These are phyloP conservation scores for Limosa lapponica DNA, from an alignment of 2,797 vertebrate genomes.

Conservation along the genomic window DNA sequence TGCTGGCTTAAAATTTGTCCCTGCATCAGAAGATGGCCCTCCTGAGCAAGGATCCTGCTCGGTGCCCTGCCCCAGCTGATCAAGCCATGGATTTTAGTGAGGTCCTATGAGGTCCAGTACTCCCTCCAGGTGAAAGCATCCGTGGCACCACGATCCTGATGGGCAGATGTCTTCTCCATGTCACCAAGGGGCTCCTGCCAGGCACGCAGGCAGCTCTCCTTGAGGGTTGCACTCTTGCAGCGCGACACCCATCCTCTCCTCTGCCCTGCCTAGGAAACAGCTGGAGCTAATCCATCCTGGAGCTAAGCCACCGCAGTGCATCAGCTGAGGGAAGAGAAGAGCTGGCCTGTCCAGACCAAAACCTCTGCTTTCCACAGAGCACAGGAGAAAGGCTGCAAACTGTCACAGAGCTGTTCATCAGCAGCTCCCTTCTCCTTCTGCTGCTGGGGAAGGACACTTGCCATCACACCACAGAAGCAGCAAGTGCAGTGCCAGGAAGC, in stretches of 20 bases:
- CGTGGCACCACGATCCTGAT: background rate
- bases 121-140: background rate
- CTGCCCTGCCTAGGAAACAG: background rate
- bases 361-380: fast-evolving
- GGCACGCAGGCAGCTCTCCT: background rate
- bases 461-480: background rate
- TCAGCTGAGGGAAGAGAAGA: background rate
- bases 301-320: background rate
- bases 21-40: background rate
- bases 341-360: background rate
- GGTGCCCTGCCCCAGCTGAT: background rate
- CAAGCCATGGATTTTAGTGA: background rate
- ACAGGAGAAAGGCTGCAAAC: background rate
- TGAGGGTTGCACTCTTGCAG: fast-evolving
- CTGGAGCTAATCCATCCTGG: background rate
- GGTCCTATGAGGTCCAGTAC: background rate
- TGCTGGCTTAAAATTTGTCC: background rate
- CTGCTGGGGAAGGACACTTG: background rate
- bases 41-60: background rate
- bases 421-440: background rate
- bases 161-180: background rate
- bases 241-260: fast-evolving
- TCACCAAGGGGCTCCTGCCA: background rate
- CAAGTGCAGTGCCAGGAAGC: background rate
- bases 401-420: background rate